phyloP scores from a whole-genome alignment of 2,113 vertebrate species.

The Tinamus guttatus region DNA sequence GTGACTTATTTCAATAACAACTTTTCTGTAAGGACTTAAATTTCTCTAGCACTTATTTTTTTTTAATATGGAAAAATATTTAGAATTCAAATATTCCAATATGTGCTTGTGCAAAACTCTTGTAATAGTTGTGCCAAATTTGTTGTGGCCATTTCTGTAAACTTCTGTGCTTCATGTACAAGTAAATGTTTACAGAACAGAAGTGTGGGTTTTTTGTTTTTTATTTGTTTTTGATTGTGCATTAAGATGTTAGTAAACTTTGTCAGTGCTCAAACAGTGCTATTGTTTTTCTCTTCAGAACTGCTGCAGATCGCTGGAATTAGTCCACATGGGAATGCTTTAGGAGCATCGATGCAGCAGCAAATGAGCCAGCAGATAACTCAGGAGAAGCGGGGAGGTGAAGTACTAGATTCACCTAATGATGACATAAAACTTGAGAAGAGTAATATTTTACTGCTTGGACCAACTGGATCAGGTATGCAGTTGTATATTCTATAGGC shows the following conservation, averaged over 20 bases:
- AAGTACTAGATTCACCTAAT: conserved; percentile 91
- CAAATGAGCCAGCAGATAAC: conserved; percentile 92
- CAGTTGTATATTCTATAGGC: neutral
- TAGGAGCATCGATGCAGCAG: conserved; percentile 95
- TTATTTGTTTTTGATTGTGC: neutral
- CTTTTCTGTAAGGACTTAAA: neutral
- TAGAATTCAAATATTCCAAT: neutral
- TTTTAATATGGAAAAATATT: neutral
- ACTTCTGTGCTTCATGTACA: neutral
- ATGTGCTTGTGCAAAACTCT: neutral
- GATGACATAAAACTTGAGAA: conserved; percentile 98
- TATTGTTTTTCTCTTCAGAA: conserved; percentile 77
- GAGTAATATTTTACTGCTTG: conserved; percentile 97
- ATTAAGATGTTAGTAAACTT: neutral
- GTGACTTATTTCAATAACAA: neutral
- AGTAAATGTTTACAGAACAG: neutral
- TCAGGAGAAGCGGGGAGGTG: conserved; percentile 93
- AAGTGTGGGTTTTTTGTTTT: neutral
- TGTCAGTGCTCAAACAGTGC: neutral
- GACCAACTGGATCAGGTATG: conserved; percentile 96
- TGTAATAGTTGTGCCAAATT: neutral
- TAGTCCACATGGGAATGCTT: conserved; percentile 93
- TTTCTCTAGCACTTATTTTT: neutral
- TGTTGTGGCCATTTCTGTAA: neutral
- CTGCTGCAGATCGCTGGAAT: conserved; percentile 98